Conservation (phyloP, 1,140 invertebrate genomes). For the Lordiphosa stackelbergi region DNA sequence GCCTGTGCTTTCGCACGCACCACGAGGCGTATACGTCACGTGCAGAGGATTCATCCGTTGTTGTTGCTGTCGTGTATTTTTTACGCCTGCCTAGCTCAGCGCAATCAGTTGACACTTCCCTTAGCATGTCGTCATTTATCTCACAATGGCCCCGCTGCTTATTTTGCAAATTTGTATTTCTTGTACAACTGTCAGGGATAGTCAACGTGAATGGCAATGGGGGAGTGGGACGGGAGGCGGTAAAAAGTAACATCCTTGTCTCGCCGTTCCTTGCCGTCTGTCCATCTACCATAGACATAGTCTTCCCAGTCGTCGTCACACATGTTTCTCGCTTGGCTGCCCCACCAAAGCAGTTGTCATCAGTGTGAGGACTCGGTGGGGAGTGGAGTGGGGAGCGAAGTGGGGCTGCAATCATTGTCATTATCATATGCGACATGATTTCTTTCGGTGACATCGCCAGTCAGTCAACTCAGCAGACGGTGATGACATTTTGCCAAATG, state of each 20-base stretch:
- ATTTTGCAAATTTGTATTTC: constrained; percentile 75
- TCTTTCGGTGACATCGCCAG: constrained; percentile 44
- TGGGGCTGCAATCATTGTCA: constrained; percentile 60
- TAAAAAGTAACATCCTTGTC: constrained; percentile 61
- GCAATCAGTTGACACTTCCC: constrained; percentile 74
- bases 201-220: constrained; percentile 19
- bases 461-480: constrained; percentile 32
- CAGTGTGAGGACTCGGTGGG: constrained; percentile 27
- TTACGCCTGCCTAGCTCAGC: constrained; percentile 73
- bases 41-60: constrained; percentile 40
- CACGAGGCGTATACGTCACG: constrained; percentile 72
- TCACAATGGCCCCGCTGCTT: constrained; percentile 55
- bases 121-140: constrained; percentile 73
- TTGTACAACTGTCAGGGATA: constrained; percentile 66
- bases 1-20: constrained; percentile 45
- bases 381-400: background rate
- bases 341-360: constrained; percentile 58
- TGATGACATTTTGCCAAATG: constrained; percentile 38
- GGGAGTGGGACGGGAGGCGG: constrained; percentile 26
- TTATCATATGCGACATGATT: constrained; percentile 72
- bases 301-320: constrained; percentile 41
- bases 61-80: constrained; percentile 37
- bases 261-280: constrained; percentile 15
- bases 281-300: constrained; percentile 10
- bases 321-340: constrained; percentile 47